These are phyloP conservation scores for Paradisaea rubra DNA, from an alignment of 2,113 vertebrate species.

Conservation along the genomic window DNA sequence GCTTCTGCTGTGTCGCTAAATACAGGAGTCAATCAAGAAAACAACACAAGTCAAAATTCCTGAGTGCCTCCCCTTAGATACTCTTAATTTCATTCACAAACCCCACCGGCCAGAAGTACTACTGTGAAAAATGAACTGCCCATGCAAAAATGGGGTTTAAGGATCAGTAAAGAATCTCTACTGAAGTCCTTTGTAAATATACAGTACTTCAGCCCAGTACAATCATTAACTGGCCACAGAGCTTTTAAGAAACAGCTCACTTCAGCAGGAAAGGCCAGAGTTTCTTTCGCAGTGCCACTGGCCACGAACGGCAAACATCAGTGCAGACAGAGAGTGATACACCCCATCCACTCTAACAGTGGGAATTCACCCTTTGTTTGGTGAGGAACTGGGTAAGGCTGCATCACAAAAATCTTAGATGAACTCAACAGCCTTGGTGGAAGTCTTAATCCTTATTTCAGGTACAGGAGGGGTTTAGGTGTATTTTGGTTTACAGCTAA, in stretches of 20 bases:
- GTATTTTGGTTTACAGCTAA: conserved; percentile 16
- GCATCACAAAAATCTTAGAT: not conserved
- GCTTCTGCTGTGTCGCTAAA: not conserved
- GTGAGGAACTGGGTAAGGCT: not conserved
- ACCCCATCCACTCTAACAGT: not conserved
- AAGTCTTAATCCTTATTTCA: not conserved
- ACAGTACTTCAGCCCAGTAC: conserved; percentile 6
- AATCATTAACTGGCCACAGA: not conserved
- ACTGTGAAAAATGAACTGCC: not conserved
- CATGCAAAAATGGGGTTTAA: not conserved
- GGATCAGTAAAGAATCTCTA: not conserved
- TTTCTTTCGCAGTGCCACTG: not conserved
- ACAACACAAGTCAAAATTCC: not conserved
- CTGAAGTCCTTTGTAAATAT: conserved; percentile 10
- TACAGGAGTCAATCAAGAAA: not conserved
- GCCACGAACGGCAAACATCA: not conserved
- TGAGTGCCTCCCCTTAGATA: not conserved
- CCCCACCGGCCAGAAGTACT: not conserved
- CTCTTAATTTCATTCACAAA: not conserved
- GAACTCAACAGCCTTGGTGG: not conserved
- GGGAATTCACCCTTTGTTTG: not conserved
- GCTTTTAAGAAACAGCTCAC: not conserved
- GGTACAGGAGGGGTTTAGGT: not conserved
- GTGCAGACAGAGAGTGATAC: not conserved
- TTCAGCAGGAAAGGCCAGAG: not conserved